A percentile compares a stretch with the other conserved stretches of the same genome.
Evolutionary conservation across 1,140 invertebrate species (phyloP).

Genomic region (Scaptomyza pallida): DNA sequence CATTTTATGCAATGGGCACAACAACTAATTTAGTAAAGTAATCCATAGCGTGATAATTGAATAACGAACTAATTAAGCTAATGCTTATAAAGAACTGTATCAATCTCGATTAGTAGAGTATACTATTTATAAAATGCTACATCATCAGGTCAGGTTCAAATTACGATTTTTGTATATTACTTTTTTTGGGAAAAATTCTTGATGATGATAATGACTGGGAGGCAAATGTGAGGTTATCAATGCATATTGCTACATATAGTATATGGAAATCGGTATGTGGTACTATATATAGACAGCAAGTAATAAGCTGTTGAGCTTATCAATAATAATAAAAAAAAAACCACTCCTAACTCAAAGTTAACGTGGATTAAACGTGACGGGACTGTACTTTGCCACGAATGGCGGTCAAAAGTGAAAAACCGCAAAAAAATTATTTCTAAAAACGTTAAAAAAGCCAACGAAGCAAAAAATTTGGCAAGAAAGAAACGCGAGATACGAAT

Average conservation of each 20-base stretch:
- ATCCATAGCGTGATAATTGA: not conserved
- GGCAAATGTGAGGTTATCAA: conserved; percentile 34
- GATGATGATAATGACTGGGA: conserved; percentile 28
- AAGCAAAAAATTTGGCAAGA: conserved; percentile 15
- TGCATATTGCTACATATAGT: conserved; percentile 18
- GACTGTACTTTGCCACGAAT: conserved; percentile 36
- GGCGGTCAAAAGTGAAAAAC: conserved; percentile 11
- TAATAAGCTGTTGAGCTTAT: conserved; percentile 25
- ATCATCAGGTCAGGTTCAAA: conserved; percentile 3
- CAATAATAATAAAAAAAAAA: conserved; percentile 24
- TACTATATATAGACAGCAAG: conserved; percentile 20
- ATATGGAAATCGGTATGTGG: conserved; percentile 14
- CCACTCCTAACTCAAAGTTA: conserved; percentile 24
- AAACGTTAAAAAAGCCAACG: conserved; percentile 14
- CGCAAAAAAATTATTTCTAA: conserved; percentile 13
- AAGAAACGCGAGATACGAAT: conserved; percentile 29
- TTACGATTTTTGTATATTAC: not conserved
- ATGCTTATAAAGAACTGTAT: not conserved
- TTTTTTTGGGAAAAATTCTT: conserved; percentile 29
- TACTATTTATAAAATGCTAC: not conserved
- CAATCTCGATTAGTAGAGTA: too few relatives aligned
- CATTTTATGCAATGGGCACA: conserved; percentile 20
- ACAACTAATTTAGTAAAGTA: too few relatives aligned
- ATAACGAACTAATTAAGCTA: not conserved
- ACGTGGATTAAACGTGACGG: conserved; percentile 28